Base-by-base conservation (phyloP, 1,140 invertebrate species). In the Stegodyphus mimosarum region DNA sequence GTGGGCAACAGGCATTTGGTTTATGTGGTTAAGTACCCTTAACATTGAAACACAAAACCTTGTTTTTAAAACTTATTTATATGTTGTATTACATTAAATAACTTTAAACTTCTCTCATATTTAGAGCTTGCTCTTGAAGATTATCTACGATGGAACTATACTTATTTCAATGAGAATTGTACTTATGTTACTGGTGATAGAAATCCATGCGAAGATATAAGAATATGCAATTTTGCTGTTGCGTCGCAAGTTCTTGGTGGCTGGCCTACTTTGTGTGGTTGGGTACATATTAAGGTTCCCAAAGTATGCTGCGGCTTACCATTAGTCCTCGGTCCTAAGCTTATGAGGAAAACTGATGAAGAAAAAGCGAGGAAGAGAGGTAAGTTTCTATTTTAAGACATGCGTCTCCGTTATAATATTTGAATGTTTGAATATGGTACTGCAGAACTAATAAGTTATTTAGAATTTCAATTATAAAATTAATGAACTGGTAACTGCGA, bases 201-300 rank as follows among this genome's bases (percentile, higher is more conserved):
- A 52, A 83, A 55, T 17, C 72, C 48, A 6, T 83, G 81, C 15
- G 13, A 0, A 13, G 81, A 83, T 50, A 69, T 75, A 7, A 33
- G 81, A 18, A 64, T 75, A 53, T 83, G 81, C 18, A 18, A 18
- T n/a, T 75, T 83, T 67, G 81, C 81, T 10, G 51, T 51, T 1
- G 72, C 81, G 7, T 67, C 81, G 1, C 17, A 75, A 10, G 73
- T 17, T 7, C n/a, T 83, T 17, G 72, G 72, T 7, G 81, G 81
- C 6, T 83, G 81, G 81, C 81, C 81, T 9, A 75, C 81, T 9
- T n/a, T 83, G 9, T 83, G 81, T 13, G 81, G 81, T 7, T 83
- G 81, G 81, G 81, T 83, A 6, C 60, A 11, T 5, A 50, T 75
- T 7, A n/a, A 48, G 1, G 48, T 83, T 1, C 81, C 81, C 9